Base-by-base conservation (phyloP, 1,140 invertebrate genomes). In the Eumaeus atala region DNA sequence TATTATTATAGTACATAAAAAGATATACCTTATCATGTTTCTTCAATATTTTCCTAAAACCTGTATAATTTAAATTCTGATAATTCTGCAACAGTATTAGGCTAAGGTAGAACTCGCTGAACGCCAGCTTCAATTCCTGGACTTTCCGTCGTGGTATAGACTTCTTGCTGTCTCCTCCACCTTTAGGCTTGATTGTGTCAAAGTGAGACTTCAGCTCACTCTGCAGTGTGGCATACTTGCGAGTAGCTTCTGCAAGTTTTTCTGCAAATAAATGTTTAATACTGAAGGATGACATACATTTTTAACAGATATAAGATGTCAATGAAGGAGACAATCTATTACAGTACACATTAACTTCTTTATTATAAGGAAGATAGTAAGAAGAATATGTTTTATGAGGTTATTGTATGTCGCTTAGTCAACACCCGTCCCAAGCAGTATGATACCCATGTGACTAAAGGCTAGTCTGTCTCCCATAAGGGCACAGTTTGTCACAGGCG, bases 31-130 rank as follows among this genome's bases (percentile, higher is more conserved):
- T 99, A 87, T 99, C 98, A 85, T 99, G 98, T 88, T 99, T 99
- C 84, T 99, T 99, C n/a, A 99, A 90, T 76, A 99, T 99, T 89
- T 99, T 99, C 56, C 98, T 91, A 89, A 99, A 99, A 0, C 98
- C 98, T 11, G 98, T 99, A 71, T 97, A 98, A 89, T 99, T 99
- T 14, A 99, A 89, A 86, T 98, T 98, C 76, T 96, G 94, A 73
- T 95, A 96, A 72, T 95, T 96, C 73, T 96, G 95, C 44, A 96
- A 88, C 1, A 99, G 90, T 66, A 99, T 98, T 18, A 99, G 79
- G 72, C 96, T 98, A 1, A 99, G 90, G 83, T 99, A 99, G 87
- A 99, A 99, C 90, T 99, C 98, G 72, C 96, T 98, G 83, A 99
- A 99, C 0, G 98, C 98, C 59, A 99, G 88, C 88, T 99, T 99